Evolutionary conservation across 1,140 invertebrate genomes (phyloP).

Genomic region (Rhizoglyphus robini): DNA sequence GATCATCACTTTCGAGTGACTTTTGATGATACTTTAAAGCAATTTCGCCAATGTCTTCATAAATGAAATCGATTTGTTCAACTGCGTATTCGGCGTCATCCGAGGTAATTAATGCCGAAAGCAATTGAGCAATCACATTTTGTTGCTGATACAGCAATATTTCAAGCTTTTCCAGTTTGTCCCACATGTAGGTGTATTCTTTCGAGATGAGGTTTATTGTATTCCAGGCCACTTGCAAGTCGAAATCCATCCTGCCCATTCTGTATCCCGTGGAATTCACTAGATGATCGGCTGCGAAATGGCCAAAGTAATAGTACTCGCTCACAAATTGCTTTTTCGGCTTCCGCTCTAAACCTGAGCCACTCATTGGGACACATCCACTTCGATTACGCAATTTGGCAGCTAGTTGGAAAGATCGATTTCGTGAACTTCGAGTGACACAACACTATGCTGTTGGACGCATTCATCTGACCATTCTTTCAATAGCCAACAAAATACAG

Average conservation of each 20-base stretch:
- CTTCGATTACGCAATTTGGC: neutral
- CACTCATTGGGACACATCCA: neutral
- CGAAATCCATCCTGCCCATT: slow-evolving; percentile 50
- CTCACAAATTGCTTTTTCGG: neutral
- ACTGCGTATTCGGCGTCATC: neutral
- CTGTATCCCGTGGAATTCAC: neutral
- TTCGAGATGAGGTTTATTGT: slow-evolving; percentile 74
- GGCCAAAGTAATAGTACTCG: neutral
- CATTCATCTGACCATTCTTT: too few relatives aligned
- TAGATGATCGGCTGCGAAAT: neutral
- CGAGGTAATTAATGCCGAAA: slow-evolving; percentile 36
- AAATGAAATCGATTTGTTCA: slow-evolving; percentile 2
- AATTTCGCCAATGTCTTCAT: neutral
- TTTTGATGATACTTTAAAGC: too few relatives aligned
- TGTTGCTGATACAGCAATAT: slow-evolving; percentile 74
- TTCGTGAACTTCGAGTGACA: too few relatives aligned
- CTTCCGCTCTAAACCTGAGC: neutral
- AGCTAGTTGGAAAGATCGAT: neutral
- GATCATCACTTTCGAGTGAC: too few relatives aligned
- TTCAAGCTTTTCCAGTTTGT: slow-evolving; percentile 76
- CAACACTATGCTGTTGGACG: too few relatives aligned
- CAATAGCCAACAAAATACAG: too few relatives aligned
- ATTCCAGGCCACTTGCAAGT: slow-evolving; percentile 78
- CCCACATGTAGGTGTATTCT: slow-evolving; percentile 88
- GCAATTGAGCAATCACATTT: slow-evolving; percentile 70